Evolutionary conservation across 92 coral and sea anemone species (phyloP).

Genomic region (Anthopleura xanthogrammica): DNA sequence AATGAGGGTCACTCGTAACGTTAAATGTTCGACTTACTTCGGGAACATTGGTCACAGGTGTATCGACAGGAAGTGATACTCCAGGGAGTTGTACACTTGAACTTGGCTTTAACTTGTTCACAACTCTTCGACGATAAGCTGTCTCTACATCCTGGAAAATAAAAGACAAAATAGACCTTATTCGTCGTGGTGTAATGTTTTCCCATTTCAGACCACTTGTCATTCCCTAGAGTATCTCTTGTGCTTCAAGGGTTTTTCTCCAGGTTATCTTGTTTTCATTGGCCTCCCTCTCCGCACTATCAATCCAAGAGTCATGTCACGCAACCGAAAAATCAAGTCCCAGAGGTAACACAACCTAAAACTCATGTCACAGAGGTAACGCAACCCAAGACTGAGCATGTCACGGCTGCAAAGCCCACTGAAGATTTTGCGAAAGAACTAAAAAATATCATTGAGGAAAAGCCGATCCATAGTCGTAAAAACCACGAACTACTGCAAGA

Average conservation of each 20-base stretch:
- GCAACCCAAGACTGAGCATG: conserved; percentile 2
- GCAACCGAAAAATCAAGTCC: not conserved
- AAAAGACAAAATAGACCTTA: not conserved
- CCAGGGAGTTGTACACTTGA: not conserved
- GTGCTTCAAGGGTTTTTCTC: too few relatives aligned
- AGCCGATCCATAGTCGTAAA: not conserved
- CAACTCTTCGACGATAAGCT: not conserved
- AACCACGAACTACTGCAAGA: conserved; percentile 6
- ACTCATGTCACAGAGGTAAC: not conserved
- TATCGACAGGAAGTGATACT: not conserved
- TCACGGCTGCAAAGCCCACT: not conserved
- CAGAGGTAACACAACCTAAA: conserved; percentile 11
- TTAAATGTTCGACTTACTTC: not conserved
- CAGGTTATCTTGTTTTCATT: not conserved
- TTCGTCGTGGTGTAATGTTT: too few relatives aligned
- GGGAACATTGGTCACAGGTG: conserved; percentile 1
- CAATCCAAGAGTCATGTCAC: not conserved
- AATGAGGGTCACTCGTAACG: too few relatives aligned
- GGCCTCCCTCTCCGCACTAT: too few relatives aligned
- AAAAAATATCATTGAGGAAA: not conserved
- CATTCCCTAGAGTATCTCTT: too few relatives aligned
- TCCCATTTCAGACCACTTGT: too few relatives aligned
- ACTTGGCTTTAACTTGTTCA: not conserved
- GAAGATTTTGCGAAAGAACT: conserved; percentile 10
- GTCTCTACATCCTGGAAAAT: not conserved